phyloP scores from a whole-genome alignment of 1,140 invertebrate species.

The Hyphantria cunea region DNA sequence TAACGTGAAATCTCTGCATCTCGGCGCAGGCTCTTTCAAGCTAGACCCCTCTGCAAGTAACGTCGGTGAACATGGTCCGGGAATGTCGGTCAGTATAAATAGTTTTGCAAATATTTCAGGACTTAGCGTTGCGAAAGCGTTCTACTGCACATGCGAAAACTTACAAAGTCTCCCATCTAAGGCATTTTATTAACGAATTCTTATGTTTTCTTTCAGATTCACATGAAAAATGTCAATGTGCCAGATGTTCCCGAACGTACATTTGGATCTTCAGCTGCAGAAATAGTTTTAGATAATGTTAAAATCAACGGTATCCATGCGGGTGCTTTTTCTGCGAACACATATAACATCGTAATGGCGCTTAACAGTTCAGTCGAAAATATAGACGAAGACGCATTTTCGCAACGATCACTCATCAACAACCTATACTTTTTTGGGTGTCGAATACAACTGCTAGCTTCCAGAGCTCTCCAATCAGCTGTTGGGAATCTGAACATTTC shows the following conservation, averaged over 20 bases:
- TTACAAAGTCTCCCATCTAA: not conserved
- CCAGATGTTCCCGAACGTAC: constrained; percentile 82
- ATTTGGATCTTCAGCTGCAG: constrained; percentile 85
- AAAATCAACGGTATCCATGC: constrained; percentile 81
- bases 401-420: constrained; percentile 83
- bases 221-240: constrained; percentile 84
- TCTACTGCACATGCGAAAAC: constrained; percentile 22
- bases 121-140: constrained; percentile 12
- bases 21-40: constrained; percentile 84
- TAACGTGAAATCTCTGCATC: constrained; percentile 81
- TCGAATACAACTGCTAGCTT: constrained; percentile 81
- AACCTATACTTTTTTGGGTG: constrained; percentile 84
- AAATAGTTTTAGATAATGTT: constrained; percentile 83
- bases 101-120: not conserved
- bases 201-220: constrained; percentile 81
- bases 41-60: constrained; percentile 81
- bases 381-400: constrained; percentile 85
- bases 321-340: constrained; percentile 85
- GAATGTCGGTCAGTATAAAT: constrained; percentile 67
- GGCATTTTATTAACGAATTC: not conserved
- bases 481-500: constrained; percentile 85
- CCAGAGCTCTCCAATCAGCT: constrained; percentile 84
- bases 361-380: constrained; percentile 83
- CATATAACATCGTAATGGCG: constrained; percentile 84
- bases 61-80: constrained; percentile 69